Evolutionary conservation across 2,888 invertebrate genomes (phyloP).

Genomic region (Melieria picta): DNA sequence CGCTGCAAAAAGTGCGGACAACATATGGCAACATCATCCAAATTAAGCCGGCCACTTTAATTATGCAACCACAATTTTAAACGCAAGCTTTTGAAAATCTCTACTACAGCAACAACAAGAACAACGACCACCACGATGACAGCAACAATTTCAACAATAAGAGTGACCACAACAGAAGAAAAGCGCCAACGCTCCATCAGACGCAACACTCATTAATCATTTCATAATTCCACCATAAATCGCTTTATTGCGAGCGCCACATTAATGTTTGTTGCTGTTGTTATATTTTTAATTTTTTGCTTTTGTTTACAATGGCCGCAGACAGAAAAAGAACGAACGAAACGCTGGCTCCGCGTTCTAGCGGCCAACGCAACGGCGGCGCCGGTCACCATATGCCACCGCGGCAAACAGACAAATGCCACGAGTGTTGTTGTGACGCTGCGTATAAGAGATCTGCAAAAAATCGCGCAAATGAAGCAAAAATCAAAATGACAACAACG

Average conservation of each 20-base stretch:
- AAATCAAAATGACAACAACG: too few species aligned
- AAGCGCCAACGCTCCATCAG: constrained; percentile 7
- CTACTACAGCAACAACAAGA: constrained; percentile 31
- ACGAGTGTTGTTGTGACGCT: too few species aligned
- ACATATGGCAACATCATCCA: too few species aligned
- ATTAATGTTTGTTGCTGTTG: constrained; percentile 35
- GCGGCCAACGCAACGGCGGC: background rate
- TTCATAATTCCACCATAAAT: constrained; percentile 61
- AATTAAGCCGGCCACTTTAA: constrained; percentile 3
- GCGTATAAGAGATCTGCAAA: too few species aligned
- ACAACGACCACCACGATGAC: constrained; percentile 46
- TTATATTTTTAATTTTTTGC: constrained; percentile 12
- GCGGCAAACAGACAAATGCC: too few species aligned
- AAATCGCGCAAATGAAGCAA: too few species aligned
- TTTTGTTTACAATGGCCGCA: constrained; percentile 6
- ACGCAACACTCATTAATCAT: constrained; percentile 52
- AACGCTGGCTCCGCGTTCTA: constrained; percentile 1
- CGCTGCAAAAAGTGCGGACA: too few species aligned
- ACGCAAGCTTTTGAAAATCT: constrained; percentile 20
- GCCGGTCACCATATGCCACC: too few species aligned
- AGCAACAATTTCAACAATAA: constrained; percentile 19
- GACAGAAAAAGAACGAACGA: background rate
- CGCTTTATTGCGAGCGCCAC: constrained; percentile 43
- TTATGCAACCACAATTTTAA: constrained; percentile 33
- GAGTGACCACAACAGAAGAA: constrained; percentile 7